phyloP scores from a whole-genome alignment of 2,888 invertebrate species.

The Lochmaea crataegi region DNA sequence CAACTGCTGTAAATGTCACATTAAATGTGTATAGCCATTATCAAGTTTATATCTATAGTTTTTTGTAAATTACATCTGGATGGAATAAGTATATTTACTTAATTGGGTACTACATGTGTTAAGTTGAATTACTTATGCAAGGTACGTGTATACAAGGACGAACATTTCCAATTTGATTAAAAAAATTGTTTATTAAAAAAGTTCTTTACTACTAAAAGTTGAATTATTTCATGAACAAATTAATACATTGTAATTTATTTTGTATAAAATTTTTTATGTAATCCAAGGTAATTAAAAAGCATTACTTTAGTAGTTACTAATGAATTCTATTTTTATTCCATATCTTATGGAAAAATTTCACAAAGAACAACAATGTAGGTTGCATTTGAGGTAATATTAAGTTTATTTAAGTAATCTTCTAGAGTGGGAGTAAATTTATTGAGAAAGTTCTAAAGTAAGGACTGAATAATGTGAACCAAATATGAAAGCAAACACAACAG shows the following conservation, averaged over 20 bases:
- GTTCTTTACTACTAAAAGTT: neutral
- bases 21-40: neutral
- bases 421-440: too few relatives aligned
- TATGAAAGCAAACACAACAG: too few relatives aligned
- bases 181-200: neutral
- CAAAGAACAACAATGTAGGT: too few relatives aligned
- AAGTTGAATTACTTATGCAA: slow-evolving; percentile 8
- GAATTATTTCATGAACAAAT: neutral
- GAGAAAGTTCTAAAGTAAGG: neutral
- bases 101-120: slow-evolving; percentile 7
- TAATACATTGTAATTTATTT: neutral
- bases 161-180: neutral
- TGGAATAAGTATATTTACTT: slow-evolving; percentile 7
- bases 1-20: neutral
- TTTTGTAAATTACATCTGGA: neutral
- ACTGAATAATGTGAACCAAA: neutral
- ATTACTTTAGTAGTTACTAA: too few relatives aligned
- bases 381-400: too few relatives aligned
- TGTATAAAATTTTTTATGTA: too few relatives aligned
- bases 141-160: slow-evolving; percentile 2
- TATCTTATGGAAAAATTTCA: too few relatives aligned
- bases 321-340: too few relatives aligned
- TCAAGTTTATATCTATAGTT: neutral
- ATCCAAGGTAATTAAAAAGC: too few relatives aligned
- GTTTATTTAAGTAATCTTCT: too few relatives aligned